Base-by-base conservation (phyloP, 2,113 vertebrate species). In the Ovis canadensis region DNA sequence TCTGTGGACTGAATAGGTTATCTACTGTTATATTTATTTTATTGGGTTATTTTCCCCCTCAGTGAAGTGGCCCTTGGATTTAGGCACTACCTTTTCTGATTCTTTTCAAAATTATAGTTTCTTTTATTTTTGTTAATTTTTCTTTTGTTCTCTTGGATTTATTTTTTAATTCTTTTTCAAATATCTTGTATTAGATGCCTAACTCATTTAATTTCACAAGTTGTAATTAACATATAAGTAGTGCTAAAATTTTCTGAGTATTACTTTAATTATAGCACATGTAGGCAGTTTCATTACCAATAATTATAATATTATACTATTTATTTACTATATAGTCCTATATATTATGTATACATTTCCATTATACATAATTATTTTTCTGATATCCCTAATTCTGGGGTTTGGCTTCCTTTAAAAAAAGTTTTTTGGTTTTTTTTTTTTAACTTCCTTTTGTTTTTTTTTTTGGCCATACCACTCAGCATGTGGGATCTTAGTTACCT, bases 381-480 rank as follows among this genome's bases (percentile, higher is more conserved):
- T 45, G 33, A 25, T 93, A 89, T 52, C 43, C n/a, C 67, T 97
- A 80, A 50, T 52, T 85, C 45, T 2, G 25, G 19, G 25, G 36
- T 64, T 88, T 92, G 45, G 31, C 60, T 88, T 92, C 29, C n/a
- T 40, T 36, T 74, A 27, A 77, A 43, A 43, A 43, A 40, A 23
- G 4, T 0, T 1, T 6, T 0, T 0, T 11, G 1, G 6, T 2
- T 45, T 45, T 45, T 7, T 14, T 14, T 40, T 77, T 77, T 74
- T 43, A 4, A 3, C 11, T 77, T 43, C 6, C 11, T 43, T 77
- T 77, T 43, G 40, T n/a, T 9, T 62, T 31, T 15, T n/a, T n/a
- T 43, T 43, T 43, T 6, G 36, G 40, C 40, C 71, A 77, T 13
- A 43, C 71, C 40, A 40, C 23, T 40, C 11, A 25, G 71, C 40